These are phyloP conservation scores for Bucco capensis DNA, from an alignment of 2,113 vertebrate species.

Conservation along the genomic window DNA sequence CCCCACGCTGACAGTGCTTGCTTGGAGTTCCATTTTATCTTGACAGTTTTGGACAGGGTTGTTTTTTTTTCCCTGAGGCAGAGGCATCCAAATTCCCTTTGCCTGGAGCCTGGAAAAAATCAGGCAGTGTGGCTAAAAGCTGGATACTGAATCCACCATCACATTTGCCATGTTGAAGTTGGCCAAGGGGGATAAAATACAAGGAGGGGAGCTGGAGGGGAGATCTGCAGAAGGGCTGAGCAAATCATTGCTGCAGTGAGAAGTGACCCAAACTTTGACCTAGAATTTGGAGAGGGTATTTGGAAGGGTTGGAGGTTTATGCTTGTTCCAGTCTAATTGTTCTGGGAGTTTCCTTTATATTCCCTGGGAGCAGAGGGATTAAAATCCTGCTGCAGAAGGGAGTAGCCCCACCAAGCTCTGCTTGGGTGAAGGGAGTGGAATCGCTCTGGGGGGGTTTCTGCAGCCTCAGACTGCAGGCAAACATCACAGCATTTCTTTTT, in stretches of 20 bases:
- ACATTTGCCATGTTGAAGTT: not conserved
- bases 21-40: conserved; percentile 6
- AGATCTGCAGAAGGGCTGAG: not conserved
- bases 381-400: not conserved
- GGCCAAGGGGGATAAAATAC: no score
- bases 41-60: not conserved
- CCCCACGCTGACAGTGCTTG: not conserved
- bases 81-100: not conserved
- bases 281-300: not conserved
- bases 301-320: not conserved
- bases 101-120: not conserved
- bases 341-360: not conserved
- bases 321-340: not conserved
- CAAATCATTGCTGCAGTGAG: not conserved
- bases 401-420: not conserved
- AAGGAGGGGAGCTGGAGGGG: not conserved
- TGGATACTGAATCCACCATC: not conserved
- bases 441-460: not conserved
- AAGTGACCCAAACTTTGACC: not conserved
- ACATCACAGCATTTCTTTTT: not conserved
- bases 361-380: not conserved
- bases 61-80: no score
- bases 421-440: not conserved
- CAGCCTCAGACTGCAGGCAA: not conserved
- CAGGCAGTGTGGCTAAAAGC: not conserved